Evolutionary conservation across 2,888 invertebrate genomes (phyloP).

Genomic region (Pachydiplax longipennis): DNA sequence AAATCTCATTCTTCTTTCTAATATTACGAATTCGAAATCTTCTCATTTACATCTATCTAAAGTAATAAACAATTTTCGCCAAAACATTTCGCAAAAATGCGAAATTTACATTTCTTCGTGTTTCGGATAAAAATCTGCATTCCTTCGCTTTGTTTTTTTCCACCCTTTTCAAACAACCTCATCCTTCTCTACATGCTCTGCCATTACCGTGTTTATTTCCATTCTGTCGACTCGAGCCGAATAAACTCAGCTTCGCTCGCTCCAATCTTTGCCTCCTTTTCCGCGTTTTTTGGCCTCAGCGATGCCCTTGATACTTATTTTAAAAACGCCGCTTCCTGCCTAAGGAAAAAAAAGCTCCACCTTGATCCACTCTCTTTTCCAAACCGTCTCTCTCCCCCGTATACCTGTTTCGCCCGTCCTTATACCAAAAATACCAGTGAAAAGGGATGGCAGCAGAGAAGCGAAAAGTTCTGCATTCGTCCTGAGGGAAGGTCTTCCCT

Average conservation of each 20-base stretch:
- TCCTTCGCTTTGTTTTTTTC: no score
- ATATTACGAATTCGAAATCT: no score
- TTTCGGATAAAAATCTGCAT: no score
- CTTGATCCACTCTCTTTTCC: conserved; percentile 4
- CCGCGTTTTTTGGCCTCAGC: background rate
- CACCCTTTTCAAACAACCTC: no score
- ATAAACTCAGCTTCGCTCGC: background rate
- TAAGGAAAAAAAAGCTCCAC: background rate
- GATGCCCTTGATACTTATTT: conserved; percentile 37
- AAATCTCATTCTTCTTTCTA: no score
- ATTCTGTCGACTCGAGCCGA: background rate
- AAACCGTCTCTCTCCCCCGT: background rate
- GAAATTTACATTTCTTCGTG: no score
- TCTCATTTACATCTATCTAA: no score
- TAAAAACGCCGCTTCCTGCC: background rate
- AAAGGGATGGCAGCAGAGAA: no score
- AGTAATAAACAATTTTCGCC: no score
- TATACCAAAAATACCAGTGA: background rate
- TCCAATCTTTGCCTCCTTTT: background rate
- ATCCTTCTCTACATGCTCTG: background rate
- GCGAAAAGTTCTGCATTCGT: no score
- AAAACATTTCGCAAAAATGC: no score
- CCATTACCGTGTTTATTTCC: background rate
- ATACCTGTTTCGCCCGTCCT: background rate
- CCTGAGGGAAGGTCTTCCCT: no score